These are phyloP conservation scores for Drosophila saltans DNA, from an alignment of 1,140 invertebrate species.

Conservation along the genomic window DNA sequence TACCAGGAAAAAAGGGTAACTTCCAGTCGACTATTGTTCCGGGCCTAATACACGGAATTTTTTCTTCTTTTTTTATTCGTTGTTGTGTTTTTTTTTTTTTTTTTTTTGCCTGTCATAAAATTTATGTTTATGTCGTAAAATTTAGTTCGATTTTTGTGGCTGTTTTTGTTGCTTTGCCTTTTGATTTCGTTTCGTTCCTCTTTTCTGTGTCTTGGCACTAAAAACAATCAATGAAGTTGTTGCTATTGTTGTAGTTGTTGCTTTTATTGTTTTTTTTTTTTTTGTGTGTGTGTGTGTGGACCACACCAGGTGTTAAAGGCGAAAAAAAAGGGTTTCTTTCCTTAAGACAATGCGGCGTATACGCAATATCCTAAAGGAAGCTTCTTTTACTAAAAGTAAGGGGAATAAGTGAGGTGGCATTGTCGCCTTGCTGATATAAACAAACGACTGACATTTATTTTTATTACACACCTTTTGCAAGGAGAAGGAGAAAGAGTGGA, in stretches of 20 bases:
- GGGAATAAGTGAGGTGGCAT: slow-evolving; percentile 17
- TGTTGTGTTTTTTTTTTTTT: slow-evolving; percentile 18
- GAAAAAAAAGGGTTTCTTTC: slow-evolving; percentile 40
- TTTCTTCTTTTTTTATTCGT: neutral
- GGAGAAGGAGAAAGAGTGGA: no score
- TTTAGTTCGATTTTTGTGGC: slow-evolving; percentile 70
- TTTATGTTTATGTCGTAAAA: slow-evolving; percentile 83
- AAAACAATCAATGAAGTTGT: slow-evolving; percentile 36
- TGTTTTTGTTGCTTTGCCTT: slow-evolving; percentile 42
- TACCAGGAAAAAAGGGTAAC: neutral
- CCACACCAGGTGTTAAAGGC: slow-evolving; percentile 43
- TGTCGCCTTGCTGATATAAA: slow-evolving; percentile 81
- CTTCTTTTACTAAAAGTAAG: neutral
- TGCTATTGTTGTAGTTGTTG: neutral
- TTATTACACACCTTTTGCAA: slow-evolving; percentile 80
- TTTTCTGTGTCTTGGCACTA: slow-evolving; percentile 45
- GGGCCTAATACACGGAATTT: neutral
- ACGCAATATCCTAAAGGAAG: slow-evolving; percentile 35
- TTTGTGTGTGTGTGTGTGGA: slow-evolving; percentile 13
- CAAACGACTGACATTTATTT: slow-evolving; percentile 83
- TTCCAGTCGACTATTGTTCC: neutral
- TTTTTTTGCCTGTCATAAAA: slow-evolving; percentile 74
- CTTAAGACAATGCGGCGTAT: slow-evolving; percentile 33
- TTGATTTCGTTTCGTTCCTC: slow-evolving; percentile 54
- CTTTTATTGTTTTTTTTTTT: slow-evolving; percentile 26